These are phyloP conservation scores for Molossus molossus DNA, from an alignment of 2,797 vertebrate species.

Conservation along the genomic window DNA sequence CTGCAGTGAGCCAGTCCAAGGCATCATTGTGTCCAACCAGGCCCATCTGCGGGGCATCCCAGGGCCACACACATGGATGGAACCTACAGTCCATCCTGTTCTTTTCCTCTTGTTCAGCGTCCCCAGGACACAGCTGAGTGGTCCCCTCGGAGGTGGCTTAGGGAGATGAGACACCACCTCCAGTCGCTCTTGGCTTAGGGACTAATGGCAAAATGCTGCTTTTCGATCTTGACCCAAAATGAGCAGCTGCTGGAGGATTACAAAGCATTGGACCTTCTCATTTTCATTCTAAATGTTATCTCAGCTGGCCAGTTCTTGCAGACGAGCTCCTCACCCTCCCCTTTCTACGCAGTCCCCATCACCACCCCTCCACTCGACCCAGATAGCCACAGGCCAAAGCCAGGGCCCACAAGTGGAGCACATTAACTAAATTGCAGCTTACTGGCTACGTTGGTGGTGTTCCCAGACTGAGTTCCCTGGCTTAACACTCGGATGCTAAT, in stretches of 20 bases:
- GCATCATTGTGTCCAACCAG: constrained; percentile 60
- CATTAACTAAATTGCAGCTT: constrained; percentile 70
- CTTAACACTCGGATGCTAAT: constrained; percentile 54
- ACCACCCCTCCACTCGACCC: not conserved
- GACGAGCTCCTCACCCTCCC: not conserved
- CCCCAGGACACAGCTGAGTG: constrained; percentile 62
- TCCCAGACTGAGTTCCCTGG: constrained; percentile 60
- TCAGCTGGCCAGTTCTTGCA: constrained; percentile 80
- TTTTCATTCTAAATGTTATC: constrained; percentile 79
- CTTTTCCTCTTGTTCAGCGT: constrained; percentile 25
- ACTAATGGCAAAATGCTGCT: not conserved
- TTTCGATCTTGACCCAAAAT: not conserved
- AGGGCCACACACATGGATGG: not conserved
- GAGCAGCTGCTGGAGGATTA: constrained; percentile 84
- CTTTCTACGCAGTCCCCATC: not conserved
- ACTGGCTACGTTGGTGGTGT: not conserved
- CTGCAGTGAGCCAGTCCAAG: constrained; percentile 77
- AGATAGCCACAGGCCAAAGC: not conserved
- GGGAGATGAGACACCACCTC: constrained; percentile 54
- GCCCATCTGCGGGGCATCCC: constrained; percentile 53
- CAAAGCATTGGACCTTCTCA: constrained; percentile 73
- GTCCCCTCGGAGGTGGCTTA: constrained; percentile 47
- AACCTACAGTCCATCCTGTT: not conserved
- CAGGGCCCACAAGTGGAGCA: not conserved
- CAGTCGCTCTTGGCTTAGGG: fast-evolving